A percentile compares a stretch with the other conserved stretches of the same genome.
Evolutionary conservation across 2,797 vertebrate genomes (phyloP).

Genomic region (Tenualosa thibaudeaui): DNA sequence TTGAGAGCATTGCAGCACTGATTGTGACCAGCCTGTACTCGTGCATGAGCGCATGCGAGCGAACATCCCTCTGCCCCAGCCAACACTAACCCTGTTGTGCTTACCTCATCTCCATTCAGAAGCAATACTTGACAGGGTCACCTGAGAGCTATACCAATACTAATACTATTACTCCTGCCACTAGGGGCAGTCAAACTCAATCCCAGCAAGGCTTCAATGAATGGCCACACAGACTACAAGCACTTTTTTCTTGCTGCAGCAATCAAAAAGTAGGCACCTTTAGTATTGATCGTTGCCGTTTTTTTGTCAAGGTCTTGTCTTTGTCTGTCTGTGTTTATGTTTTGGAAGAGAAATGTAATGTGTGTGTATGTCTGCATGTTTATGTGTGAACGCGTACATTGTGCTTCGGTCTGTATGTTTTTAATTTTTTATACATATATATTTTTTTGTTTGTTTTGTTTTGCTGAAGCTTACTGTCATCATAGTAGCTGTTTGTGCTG

Average conservation of each 20-base stretch:
- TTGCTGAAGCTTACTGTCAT: background rate
- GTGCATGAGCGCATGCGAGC: background rate
- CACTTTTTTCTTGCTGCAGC: slow-evolving; percentile 16
- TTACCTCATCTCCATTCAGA: background rate
- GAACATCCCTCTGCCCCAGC: background rate
- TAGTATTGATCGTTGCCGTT: background rate
- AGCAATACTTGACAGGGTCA: slow-evolving; percentile 18
- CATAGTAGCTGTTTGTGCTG: background rate
- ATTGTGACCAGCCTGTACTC: background rate
- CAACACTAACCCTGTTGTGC: slow-evolving; percentile 39
- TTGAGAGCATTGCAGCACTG: background rate
- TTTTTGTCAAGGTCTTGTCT: slow-evolving; percentile 20
- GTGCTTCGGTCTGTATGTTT: background rate
- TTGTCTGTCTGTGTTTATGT: background rate
- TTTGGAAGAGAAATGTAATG: background rate
- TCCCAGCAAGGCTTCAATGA: background rate
- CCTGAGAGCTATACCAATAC: background rate
- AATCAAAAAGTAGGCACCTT: slow-evolving; percentile 18
- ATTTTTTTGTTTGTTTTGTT: background rate
- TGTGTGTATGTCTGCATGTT: background rate
- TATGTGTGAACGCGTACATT: background rate
- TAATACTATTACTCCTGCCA: background rate
- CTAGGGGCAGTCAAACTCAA: background rate
- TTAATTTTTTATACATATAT: background rate
- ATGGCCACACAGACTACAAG: background rate